Percentiles rank a stretch among this genome's conserved stretches.
Evolutionary conservation across 2,888 invertebrate species (phyloP).

Genomic region (Acronicta psi): DNA sequence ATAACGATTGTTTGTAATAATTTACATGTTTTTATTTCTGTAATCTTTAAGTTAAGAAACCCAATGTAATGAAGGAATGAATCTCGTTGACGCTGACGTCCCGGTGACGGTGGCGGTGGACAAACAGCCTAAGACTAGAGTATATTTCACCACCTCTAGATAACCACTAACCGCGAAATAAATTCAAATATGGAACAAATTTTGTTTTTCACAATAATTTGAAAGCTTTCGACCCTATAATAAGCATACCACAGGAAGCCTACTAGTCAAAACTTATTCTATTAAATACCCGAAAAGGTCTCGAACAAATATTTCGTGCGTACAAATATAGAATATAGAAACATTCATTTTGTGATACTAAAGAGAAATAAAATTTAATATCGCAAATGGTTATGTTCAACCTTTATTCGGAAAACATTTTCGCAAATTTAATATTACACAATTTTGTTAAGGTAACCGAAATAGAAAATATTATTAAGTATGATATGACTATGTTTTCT

Average conservation of each 20-base stretch:
- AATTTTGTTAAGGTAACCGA: not conserved
- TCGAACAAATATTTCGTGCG: conserved; percentile 24
- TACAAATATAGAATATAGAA: conserved; percentile 30
- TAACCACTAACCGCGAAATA: no score
- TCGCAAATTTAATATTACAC: not conserved
- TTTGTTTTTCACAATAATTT: no score
- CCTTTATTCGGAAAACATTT: conserved; percentile 13
- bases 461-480: not conserved
- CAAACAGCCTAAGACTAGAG: no score
- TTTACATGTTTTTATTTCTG: no score
- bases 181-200: no score
- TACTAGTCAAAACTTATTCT: conserved; percentile 9
- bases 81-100: no score
- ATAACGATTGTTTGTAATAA: no score
- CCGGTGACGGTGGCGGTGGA: no score
- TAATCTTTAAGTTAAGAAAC: no score
- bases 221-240: not conserved
- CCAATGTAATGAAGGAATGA: no score
- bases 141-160: no score
- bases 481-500: not conserved
- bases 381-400: conserved; percentile 40
- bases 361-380: conserved; percentile 46
- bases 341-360: conserved; percentile 38
- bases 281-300: conserved; percentile 15
- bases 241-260: not conserved